Conservation (phyloP, 2,113 vertebrate species). For the Crotalus horridus region DNA sequence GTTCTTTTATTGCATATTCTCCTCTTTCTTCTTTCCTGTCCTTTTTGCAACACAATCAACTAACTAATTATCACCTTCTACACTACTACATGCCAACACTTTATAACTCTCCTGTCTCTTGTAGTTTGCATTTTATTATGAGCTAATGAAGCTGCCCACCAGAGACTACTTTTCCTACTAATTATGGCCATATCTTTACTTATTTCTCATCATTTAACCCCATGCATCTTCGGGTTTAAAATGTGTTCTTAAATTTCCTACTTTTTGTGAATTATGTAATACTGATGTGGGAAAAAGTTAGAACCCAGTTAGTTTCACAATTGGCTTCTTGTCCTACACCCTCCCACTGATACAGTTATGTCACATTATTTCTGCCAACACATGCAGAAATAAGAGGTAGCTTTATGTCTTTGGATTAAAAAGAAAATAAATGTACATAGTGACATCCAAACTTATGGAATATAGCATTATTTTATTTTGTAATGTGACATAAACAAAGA, state of each 20-base stretch:
- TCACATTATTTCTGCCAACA: background rate
- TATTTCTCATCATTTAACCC: background rate
- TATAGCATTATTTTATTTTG: background rate
- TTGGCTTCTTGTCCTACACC: background rate
- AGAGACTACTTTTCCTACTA: slow-evolving; percentile 33
- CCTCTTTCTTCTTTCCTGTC: slow-evolving; percentile 17
- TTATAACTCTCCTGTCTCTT: slow-evolving; percentile 35
- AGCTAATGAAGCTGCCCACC: slow-evolving; percentile 61
- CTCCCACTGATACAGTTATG: background rate
- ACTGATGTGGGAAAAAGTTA: background rate
- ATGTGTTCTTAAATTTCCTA: background rate
- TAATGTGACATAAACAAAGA: background rate
- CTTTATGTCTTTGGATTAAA: background rate
- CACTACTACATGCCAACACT: slow-evolving; percentile 37
- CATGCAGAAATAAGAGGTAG: background rate
- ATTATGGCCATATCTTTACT: slow-evolving; percentile 35
- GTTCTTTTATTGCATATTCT: background rate
- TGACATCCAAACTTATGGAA: background rate
- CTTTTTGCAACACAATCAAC: slow-evolving; percentile 37
- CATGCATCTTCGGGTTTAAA: slow-evolving; percentile 19
- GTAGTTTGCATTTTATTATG: slow-evolving; percentile 53
- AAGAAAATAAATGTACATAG: background rate
- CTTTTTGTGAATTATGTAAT: background rate
- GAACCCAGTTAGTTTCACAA: background rate
- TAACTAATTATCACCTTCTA: slow-evolving; percentile 52